Conservation (phyloP, 1,140 invertebrate species). For the Megalonaias nervosa region DNA sequence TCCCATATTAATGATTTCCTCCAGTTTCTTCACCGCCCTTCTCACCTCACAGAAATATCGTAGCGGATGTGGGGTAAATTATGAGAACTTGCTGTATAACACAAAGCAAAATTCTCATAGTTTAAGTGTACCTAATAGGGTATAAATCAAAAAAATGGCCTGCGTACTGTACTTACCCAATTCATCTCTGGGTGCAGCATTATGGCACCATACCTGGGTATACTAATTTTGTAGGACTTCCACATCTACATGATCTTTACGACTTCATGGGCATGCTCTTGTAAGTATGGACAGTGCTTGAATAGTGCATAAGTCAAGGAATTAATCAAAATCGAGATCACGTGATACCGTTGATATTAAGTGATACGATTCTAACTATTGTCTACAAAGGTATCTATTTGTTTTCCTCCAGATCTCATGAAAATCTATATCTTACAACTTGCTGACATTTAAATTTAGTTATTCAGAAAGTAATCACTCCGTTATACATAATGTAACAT, state of each 20-base stretch:
- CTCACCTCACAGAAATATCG: too few species aligned
- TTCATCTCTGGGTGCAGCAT: conserved; percentile 88
- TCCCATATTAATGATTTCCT: not conserved
- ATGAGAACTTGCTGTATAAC: too few species aligned
- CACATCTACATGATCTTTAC: conserved; percentile 89
- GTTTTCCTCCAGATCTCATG: too few species aligned
- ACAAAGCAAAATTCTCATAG: too few species aligned
- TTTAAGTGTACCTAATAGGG: too few species aligned
- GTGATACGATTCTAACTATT: too few species aligned
- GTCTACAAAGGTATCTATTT: too few species aligned
- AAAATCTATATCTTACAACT: too few species aligned
- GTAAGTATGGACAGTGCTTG: conserved; percentile 88
- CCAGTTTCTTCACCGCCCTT: not conserved
- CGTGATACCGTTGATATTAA: not conserved
- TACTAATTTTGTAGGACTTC: conserved; percentile 93
- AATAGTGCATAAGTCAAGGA: conserved; percentile 70
- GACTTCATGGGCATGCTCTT: conserved; percentile 81
- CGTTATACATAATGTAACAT: too few species aligned
- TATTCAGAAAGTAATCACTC: too few species aligned
- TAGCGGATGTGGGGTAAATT: too few species aligned
- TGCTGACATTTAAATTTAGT: too few species aligned
- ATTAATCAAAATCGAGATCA: not conserved
- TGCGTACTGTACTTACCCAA: conserved; percentile 64
- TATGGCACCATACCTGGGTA: conserved; percentile 97
- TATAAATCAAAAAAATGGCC: not conserved